These are phyloP conservation scores for Eudyptes chrysolophus DNA, from an alignment of 2,113 vertebrate species.

Conservation along the genomic window DNA sequence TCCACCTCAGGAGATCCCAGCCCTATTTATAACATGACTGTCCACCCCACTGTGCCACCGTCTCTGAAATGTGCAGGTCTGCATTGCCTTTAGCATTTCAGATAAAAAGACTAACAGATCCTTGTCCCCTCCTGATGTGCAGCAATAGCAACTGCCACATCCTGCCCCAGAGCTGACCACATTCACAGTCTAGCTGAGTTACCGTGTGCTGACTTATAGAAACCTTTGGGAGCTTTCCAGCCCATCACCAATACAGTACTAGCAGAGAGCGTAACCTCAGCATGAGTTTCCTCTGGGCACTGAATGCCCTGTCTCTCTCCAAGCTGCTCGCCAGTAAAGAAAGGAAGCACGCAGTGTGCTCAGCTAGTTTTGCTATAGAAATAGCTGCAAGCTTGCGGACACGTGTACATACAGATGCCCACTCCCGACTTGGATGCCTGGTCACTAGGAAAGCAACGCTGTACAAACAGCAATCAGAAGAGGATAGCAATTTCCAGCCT, in stretches of 20 bases:
- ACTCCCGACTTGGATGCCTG: background rate
- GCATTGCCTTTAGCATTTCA: background rate
- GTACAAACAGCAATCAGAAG: background rate
- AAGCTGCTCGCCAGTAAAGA: background rate
- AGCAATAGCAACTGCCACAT: background rate
- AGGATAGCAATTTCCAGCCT: background rate
- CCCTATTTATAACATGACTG: background rate
- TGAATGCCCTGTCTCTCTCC: background rate
- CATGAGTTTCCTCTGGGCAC: background rate
- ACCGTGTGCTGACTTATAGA: background rate
- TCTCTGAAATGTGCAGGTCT: rapidly evolving
- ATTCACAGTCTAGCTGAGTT: background rate
- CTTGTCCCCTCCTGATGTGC: background rate
- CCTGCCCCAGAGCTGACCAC: background rate
- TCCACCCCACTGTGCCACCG: background rate
- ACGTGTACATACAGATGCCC: rapidly evolving
- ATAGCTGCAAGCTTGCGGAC: background rate
- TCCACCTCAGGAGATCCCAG: background rate
- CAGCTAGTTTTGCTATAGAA: background rate
- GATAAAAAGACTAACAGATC: background rate
- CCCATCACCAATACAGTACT: background rate
- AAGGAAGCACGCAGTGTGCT: background rate
- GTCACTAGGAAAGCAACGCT: background rate
- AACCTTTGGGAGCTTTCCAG: background rate
- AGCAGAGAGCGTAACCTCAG: background rate